phyloP scores from a whole-genome alignment of 2,113 vertebrate genomes.

The Oryzias javanicus region DNA sequence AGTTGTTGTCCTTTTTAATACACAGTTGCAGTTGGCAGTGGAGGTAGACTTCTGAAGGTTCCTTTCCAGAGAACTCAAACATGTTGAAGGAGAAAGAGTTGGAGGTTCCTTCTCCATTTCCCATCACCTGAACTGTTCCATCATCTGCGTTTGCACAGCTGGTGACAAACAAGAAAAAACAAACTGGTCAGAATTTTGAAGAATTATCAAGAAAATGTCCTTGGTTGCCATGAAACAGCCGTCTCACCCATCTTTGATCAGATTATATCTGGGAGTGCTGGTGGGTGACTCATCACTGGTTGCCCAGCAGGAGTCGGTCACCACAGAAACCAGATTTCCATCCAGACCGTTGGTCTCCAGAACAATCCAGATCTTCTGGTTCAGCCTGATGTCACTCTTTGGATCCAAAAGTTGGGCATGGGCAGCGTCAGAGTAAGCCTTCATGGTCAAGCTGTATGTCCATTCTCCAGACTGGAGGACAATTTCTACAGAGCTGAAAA shows the following conservation, averaged over 20 bases:
- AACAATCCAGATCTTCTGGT: constrained; percentile 20
- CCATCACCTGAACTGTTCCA: constrained; percentile 9
- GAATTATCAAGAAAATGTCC: too few relatives aligned
- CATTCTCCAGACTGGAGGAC: not conserved
- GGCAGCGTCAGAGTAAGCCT: not conserved
- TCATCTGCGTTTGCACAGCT: constrained; percentile 26
- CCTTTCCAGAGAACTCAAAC: constrained; percentile 24
- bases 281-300: not conserved
- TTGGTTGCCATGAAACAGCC: not conserved
- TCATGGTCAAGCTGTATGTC: constrained; percentile 12
- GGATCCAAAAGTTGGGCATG: not conserved
- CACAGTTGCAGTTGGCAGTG: constrained; percentile 38
- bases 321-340: not conserved
- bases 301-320: constrained; percentile 26
- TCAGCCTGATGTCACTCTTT: not conserved
- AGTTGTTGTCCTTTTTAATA: not conserved
- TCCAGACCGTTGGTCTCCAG: not conserved
- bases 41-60: constrained; percentile 1
- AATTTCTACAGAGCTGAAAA: constrained; percentile 1
- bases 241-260: constrained; percentile 19
- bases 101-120: constrained; percentile 24
- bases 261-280: not conserved
- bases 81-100: constrained; percentile 37
- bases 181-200: not conserved
- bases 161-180: not conserved